A percentile compares a stretch with the other conserved stretches of the same genome.
These are phyloP conservation scores for Colius striatus DNA, from an alignment of 2,113 vertebrate species.

Conservation along the genomic window DNA sequence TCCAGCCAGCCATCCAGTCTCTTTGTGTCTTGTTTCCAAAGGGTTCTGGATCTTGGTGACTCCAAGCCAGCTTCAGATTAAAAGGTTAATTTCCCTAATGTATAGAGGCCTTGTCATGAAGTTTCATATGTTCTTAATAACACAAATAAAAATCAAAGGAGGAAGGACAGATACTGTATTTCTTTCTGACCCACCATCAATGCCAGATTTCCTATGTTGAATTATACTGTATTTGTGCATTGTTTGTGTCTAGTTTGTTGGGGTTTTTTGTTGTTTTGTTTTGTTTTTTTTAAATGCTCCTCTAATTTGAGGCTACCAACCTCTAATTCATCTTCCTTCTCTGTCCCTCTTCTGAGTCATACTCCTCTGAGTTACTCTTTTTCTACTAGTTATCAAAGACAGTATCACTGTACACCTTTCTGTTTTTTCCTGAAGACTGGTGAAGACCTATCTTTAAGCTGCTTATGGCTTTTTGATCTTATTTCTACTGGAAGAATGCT, in stretches of 20 bases:
- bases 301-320: neutral
- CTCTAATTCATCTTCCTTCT: neutral
- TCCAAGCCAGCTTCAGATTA: neutral
- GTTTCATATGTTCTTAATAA: neutral
- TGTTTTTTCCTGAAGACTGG: neutral
- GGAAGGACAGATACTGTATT: neutral
- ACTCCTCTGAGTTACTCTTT: neutral
- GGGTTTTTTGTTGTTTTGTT: neutral
- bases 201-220: neutral
- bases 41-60: neutral
- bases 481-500: neutral
- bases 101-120: neutral
- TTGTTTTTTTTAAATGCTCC: neutral
- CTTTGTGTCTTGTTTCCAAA: neutral
- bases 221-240: neutral
- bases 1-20: neutral
- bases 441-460: neutral
- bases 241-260: neutral
- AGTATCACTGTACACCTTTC: neutral
- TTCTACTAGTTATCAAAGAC: neutral
- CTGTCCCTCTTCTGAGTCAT: neutral
- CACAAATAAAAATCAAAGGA: neutral
- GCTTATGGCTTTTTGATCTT: neutral
- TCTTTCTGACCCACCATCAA: neutral
- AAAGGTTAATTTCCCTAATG: neutral